Base-by-base conservation (phyloP, 2,797 vertebrate genomes). In the Perodicticus potto region DNA sequence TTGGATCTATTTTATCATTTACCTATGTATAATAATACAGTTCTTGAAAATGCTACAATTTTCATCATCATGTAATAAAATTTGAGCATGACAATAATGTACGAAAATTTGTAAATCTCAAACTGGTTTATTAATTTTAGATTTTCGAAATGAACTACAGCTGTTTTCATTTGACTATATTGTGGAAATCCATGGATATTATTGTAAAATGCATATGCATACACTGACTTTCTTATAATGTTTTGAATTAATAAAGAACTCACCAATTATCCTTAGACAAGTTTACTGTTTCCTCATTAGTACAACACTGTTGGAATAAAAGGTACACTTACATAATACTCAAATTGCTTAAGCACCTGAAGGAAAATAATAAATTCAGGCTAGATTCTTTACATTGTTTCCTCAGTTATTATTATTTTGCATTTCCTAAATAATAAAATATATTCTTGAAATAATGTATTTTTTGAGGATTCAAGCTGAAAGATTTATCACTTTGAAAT, bases 381-480 rank as follows among this genome's bases (percentile, higher is more conserved):
- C 67, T 96, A 65, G 59, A 92, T 91, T 91, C 95, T 96, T 88
- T 90, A 59, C 22, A 76, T 61, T 97, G 84, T 89, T 95, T 87
- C 70, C 78, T 45, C 95, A 92, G 86, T 72, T 97, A 97, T 93
- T 76, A 94, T 86, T 96, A 37, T 95, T 93, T 97, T 97, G 95
- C 77, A 94, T 98, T 98, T 98, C 98, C 89, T 96, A 97, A 95
- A 97, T 97, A 98, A 98, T 98, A 97, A 98, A 98, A 61, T 91
- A 97, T 95, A 96, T 97, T 97, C 63, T 97, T 97, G 82, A 97
- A 98, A 94, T 89, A 80, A 93, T 73, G 97, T 95, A 93, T 14
- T 16, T 84, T 97, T 94, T 93, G 63, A 97, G 76, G 95, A 55
- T 91, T 88, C 61, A 96, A 96, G 84, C 43, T 82, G 92, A 97